Evolutionary conservation across 2,888 invertebrate species (phyloP).

Genomic region (Drosophila mimica): DNA sequence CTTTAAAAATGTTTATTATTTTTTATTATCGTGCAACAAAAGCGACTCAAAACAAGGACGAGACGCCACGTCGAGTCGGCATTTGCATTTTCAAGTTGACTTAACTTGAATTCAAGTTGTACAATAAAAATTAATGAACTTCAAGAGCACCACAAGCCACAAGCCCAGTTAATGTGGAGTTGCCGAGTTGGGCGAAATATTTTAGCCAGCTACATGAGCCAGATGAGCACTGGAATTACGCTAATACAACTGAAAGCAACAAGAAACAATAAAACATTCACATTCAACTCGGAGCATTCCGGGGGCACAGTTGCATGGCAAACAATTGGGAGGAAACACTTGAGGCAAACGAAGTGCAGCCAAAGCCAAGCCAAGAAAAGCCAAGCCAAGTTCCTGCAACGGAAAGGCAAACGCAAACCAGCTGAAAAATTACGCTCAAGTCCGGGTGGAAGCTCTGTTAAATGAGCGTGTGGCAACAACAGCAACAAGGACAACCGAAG

Average conservation of each 20-base stretch:
- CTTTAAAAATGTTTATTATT: constrained; percentile 43
- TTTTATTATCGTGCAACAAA: constrained; percentile 64
- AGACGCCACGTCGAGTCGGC: constrained; percentile 40
- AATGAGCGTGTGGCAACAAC: constrained; percentile 64
- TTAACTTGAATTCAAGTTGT: constrained; percentile 58
- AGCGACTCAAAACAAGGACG: background rate
- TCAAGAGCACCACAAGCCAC: constrained; percentile 33
- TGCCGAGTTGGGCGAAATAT: constrained; percentile 16
- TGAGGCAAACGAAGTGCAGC: constrained; percentile 8
- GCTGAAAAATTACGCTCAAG: constrained; percentile 63
- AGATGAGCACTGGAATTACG: constrained; percentile 69
- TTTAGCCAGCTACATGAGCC: constrained; percentile 49
- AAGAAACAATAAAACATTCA: constrained; percentile 55
- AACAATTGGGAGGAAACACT: constrained; percentile 60
- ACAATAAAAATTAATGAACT: constrained; percentile 75
- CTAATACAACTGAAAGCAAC: constrained; percentile 58
- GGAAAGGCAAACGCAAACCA: constrained; percentile 46
- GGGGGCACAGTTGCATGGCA: constrained; percentile 15
- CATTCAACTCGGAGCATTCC: constrained; percentile 1
- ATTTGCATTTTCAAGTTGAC: constrained; percentile 50
- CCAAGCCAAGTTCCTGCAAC: constrained; percentile 27
- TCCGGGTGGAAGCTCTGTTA: constrained; percentile 47
- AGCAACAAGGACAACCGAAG: background rate
- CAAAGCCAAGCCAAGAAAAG: constrained; percentile 13
- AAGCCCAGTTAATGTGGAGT: constrained; percentile 9